Evolutionary conservation across 2,888 invertebrate species (phyloP), one percentile per base, ranked within the genome.

Genomic region (Agonopterix heracliana): DNA sequence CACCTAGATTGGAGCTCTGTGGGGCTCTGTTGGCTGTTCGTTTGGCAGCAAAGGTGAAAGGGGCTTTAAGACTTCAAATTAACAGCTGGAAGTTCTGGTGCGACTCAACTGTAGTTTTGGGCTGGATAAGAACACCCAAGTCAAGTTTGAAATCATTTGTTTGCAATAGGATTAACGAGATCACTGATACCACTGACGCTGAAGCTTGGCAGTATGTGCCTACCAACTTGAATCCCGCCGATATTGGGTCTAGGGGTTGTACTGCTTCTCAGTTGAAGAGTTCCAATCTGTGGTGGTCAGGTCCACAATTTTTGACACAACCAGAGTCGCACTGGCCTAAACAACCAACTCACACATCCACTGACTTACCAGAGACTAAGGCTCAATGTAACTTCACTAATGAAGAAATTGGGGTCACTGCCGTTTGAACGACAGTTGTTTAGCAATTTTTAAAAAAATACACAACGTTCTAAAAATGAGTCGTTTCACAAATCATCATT

Each of bases 111-210:
- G 45, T 53, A 5, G 52, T 54, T 0, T 42, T 53, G 9, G 35
- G 50, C 13, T 54, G 51, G 54, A 40, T 55, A 9, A 46, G 17
- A 26, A 13, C 44, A 9, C 3, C 46, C 1, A 45, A 44, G 3
- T 46, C n/a, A 9, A 43, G 42, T n/a, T 45, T 55, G 2, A 55
- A 56, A 41, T 45, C 44, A 1, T 59, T 53, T 44, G 59, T 55
- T 3, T 11, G 12, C 7, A 53, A 55, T 12, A 38, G 53, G 41
- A 48, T 56, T 1, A 41, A 11, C n/a, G 50, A 49, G 14, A 52
- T 59, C 11, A 40, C 47, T 42, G 53, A 54, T 9, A 11, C 35
- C 4, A 49, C 52, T 9, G 34, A 47, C 1, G 12, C 12, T 11
- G 46, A 7, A 5, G 14, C 26, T 9, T 47, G 57, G 55, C 13